Evolutionary conservation across 2,888 invertebrate genomes (phyloP), one percentile per base, ranked within the genome.

Genomic region (Dorcus parallelipipedus): DNA sequence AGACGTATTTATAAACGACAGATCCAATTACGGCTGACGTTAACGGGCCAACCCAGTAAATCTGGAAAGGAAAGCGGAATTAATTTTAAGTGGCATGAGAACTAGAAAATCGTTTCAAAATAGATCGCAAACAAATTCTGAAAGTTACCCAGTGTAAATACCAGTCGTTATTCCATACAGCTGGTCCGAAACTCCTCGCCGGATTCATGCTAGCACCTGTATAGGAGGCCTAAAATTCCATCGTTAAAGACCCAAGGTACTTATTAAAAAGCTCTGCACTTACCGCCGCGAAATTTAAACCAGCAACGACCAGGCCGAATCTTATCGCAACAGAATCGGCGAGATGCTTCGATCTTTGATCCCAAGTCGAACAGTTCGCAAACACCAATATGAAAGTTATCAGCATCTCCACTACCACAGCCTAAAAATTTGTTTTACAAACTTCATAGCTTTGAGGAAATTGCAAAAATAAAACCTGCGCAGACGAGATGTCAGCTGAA

Each of bases 161-260:
- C 83, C 88, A 91, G 40, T 81, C 77, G 3, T 81, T 81, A 10
- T 86, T 86, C 83, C 87, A 86, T 3, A 91, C 65, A 0, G 90
- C 89, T 0, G 91, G 90, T 0, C 82, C 91, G 23, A 92, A 81
- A 7, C 82, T 83, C 62, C 88, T 78, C 0, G 85, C 88, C 1
- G 88, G 87, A 71, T 89, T 89, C 86, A 88, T 85, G 58, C 86
- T 86, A 51, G 86, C 84, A 1, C 87, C 86, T 3, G 86, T 86
- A 69, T 83, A 86, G 2, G 80, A 79, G 0, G 78, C 77, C 80
- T 80, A 59, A 59, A 72, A 65, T 26, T 56, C 4, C 10, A 33
- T 20, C 9, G 42, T 42, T 42, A 10, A 52, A 59, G 26, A 2
- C 9, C 3, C 9, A 40, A 40, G 2, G 9, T 40, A 3, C 4